Evolutionary conservation across 2,888 invertebrate species (phyloP).

Genomic region (Melitaea athalia): DNA sequence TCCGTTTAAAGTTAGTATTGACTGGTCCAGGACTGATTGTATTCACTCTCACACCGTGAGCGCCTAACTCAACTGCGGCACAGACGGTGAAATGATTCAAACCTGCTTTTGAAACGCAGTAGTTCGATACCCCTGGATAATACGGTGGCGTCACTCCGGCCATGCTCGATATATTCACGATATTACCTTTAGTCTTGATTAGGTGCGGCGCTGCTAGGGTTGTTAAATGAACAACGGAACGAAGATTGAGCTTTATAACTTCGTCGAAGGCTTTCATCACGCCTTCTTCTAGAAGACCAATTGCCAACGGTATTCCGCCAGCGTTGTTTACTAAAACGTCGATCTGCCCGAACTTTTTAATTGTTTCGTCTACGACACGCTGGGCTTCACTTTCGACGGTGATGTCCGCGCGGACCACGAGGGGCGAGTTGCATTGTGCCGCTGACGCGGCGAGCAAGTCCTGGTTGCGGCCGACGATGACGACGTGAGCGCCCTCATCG

Average conservation of each 20-base stretch:
- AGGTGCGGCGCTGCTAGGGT: slow-evolving; percentile 48
- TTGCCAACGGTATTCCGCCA: slow-evolving; percentile 29
- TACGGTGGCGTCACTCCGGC: slow-evolving; percentile 17
- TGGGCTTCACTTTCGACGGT: slow-evolving; percentile 35
- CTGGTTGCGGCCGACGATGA: slow-evolving; percentile 43
- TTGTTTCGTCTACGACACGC: slow-evolving; percentile 35
- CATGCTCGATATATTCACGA: slow-evolving; percentile 54
- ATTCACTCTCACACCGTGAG: slow-evolving; percentile 84
- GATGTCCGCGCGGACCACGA: slow-evolving; percentile 40
- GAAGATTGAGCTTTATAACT: slow-evolving; percentile 47
- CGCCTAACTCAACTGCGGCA: slow-evolving; percentile 84
- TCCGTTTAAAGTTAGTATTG: slow-evolving; percentile 58
- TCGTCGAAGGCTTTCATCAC: slow-evolving; percentile 45
- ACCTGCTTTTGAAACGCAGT: slow-evolving; percentile 87
- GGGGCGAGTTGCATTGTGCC: slow-evolving; percentile 28
- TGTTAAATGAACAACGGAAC: slow-evolving; percentile 47
- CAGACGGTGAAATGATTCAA: slow-evolving; percentile 89
- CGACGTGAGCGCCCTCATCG: slow-evolving; percentile 43
- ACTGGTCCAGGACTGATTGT: slow-evolving; percentile 88
- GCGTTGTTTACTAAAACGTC: slow-evolving; percentile 45
- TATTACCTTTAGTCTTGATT: slow-evolving; percentile 49
- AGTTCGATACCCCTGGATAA: slow-evolving; percentile 48
- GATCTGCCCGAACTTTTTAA: slow-evolving; percentile 37
- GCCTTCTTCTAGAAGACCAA: slow-evolving; percentile 31
- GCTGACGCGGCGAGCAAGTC: slow-evolving; percentile 36